Conservation (phyloP, 2,888 invertebrate genomes). For the Watsonalla binaria region DNA sequence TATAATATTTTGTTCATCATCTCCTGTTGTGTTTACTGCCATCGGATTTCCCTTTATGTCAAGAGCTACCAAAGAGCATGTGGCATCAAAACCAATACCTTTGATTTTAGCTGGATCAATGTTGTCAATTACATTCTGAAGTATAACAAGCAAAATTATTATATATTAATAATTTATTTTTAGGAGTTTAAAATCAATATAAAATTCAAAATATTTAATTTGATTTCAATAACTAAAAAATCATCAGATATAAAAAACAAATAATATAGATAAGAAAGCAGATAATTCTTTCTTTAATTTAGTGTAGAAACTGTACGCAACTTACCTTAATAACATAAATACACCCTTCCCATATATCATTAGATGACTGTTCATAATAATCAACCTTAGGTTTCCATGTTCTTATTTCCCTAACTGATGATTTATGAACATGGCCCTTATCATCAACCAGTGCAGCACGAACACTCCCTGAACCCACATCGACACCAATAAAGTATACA, state of each 20-base stretch:
- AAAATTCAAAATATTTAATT: no score
- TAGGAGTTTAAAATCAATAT: no score
- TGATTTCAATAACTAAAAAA: no score
- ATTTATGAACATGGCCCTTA: constrained; percentile 82
- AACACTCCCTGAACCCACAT: constrained; percentile 95
- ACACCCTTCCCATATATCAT: constrained; percentile 91
- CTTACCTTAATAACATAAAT: constrained; percentile 86
- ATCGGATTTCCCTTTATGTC: constrained; percentile 84
- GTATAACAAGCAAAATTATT: constrained; percentile 5
- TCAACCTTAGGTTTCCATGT: constrained; percentile 88
- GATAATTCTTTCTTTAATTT: constrained; percentile 1
- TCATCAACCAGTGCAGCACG: constrained; percentile 88
- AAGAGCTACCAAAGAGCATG: constrained; percentile 93
- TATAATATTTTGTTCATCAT: constrained; percentile 87
- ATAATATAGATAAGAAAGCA: constrained; percentile 13
- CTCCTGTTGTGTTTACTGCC: constrained; percentile 83
- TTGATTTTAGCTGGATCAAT: constrained; percentile 79
- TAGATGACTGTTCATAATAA: constrained; percentile 94
- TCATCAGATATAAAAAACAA: neutral
- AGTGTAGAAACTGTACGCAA: no score
- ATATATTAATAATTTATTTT: no score
- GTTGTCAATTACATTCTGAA: constrained; percentile 80
- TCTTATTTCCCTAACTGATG: constrained; percentile 81
- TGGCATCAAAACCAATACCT: constrained; percentile 97
- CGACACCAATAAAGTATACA: constrained; percentile 88